Base-by-base conservation (phyloP, 2,888 invertebrate genomes). In the Aspidiotus rigidus region DNA sequence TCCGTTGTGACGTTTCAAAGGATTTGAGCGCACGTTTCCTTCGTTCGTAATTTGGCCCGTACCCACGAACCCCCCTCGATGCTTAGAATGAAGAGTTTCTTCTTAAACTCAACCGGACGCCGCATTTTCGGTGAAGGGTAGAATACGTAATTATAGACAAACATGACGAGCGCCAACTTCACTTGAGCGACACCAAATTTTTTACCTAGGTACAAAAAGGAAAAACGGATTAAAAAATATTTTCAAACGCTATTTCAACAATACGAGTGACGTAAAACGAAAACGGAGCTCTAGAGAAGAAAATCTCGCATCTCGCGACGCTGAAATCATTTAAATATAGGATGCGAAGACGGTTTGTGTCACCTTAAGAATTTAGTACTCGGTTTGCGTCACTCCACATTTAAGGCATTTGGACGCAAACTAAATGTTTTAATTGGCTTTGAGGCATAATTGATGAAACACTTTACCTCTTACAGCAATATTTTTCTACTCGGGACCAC, bases 51-150 rank as follows among this genome's bases (percentile, higher is more conserved):
- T 44, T 66, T 13, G 28, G 41, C 42, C n/a, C 59, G 59, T 8
- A 60, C 55, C 66, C 66, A 66, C 13, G 44, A 15, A 9, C 64
- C 64, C 16, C 59, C 66, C 49, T 66, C 28, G n/a, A 66, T 49
- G 11, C 16, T 41, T 16, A 44, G 57, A 2, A 66, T 44, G 11
- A 66, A 66, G 7, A 59, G 15, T 60, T 39, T 59, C 39, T 66
- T 66, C 11, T 66, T 59, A n/a, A 66, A 59, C 11, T n/a, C 15
- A 5, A 66, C 9, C 7, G 66, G 66, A 16, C 42, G 39, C 10
- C 44, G 57, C 66, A 66, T 59, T 17, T 60, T 66, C 8, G 66
- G 59, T 3, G 66, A 66, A n/a, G 66, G 66, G 9, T 57, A 59
- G 15, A 66, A 66, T 28, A 59, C 16, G 9, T 66, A 66, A 17